A percentile compares a stretch with the other conserved stretches of the same genome.
phyloP scores from a whole-genome alignment of 2,797 vertebrate species.

The Epinephelus malabaricus region DNA sequence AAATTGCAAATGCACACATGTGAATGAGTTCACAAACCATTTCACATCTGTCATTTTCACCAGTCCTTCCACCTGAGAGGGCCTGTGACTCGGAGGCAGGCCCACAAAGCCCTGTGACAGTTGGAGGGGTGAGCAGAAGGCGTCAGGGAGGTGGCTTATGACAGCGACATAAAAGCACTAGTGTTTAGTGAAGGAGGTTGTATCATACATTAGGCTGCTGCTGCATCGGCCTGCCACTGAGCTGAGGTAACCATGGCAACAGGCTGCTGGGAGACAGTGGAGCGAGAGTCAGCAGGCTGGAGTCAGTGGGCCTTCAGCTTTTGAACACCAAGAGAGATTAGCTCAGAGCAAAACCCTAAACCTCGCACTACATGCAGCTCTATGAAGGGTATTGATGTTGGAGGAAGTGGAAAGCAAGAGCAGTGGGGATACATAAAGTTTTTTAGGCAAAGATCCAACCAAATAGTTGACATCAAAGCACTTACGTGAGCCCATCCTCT shows the following conservation, averaged over 20 bases:
- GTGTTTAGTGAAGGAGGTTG: slow-evolving; percentile 75
- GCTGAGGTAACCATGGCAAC: slow-evolving; percentile 88
- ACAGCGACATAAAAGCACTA: slow-evolving; percentile 73
- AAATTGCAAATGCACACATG: slow-evolving; percentile 12
- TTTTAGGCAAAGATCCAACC: slow-evolving; percentile 52
- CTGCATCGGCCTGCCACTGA: slow-evolving; percentile 77
- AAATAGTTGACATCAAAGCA: slow-evolving; percentile 69
- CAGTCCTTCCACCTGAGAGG: slow-evolving; percentile 32
- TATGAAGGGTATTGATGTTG: slow-evolving; percentile 67
- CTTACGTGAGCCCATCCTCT: slow-evolving; percentile 48
- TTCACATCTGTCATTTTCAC: slow-evolving; percentile 35
- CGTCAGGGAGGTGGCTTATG: slow-evolving; percentile 66
- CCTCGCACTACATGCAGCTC: slow-evolving; percentile 53
- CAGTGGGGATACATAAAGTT: slow-evolving; percentile 53
- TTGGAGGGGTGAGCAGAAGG: slow-evolving; percentile 34
- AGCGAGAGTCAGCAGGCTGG: slow-evolving; percentile 74
- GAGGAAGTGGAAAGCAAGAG: slow-evolving; percentile 53
- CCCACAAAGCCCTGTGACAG: slow-evolving; percentile 39
- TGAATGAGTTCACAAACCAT: slow-evolving; percentile 11
- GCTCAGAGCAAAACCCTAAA: slow-evolving; percentile 74
- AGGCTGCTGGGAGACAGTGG: slow-evolving; percentile 78
- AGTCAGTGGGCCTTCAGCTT: slow-evolving; percentile 81
- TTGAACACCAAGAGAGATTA: slow-evolving; percentile 83
- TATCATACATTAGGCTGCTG: slow-evolving; percentile 75
- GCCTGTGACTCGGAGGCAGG: slow-evolving; percentile 15